These are phyloP conservation scores for Zapus hudsonius DNA, from an alignment of 2,113 vertebrate genomes.

Conservation along the genomic window DNA sequence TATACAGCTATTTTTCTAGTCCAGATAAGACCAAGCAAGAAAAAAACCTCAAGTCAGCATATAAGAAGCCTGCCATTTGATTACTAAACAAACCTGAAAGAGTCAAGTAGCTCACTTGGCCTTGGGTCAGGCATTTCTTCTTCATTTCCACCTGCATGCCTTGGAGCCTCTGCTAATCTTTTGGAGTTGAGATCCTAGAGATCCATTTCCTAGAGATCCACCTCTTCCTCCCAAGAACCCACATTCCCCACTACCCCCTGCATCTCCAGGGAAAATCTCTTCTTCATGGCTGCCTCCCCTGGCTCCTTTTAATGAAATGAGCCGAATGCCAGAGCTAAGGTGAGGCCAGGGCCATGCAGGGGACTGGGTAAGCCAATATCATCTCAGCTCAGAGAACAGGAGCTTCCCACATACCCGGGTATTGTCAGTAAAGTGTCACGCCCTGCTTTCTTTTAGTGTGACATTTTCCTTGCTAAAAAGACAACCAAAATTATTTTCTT, in stretches of 20 bases:
- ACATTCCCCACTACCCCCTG: no score
- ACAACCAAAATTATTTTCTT: background rate
- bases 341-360: background rate
- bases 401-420: background rate
- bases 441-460: background rate
- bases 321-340: background rate
- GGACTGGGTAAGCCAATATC: background rate
- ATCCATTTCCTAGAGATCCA: background rate
- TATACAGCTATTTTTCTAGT: no score
- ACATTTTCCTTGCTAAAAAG: background rate
- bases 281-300: background rate
- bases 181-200: no score
- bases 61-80: background rate
- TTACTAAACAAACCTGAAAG: background rate
- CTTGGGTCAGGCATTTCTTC: background rate
- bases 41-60: conserved; percentile 5
- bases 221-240: background rate
- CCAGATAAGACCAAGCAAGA: background rate
- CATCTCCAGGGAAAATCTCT: background rate
- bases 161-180: background rate
- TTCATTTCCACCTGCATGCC: background rate
- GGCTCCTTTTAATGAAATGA: background rate
- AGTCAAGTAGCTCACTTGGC: background rate
- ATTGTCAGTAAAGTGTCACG: background rate
- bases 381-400: background rate